Evolutionary conservation across 2,888 invertebrate species (phyloP).

Genomic region (Ypsolopha sequella): DNA sequence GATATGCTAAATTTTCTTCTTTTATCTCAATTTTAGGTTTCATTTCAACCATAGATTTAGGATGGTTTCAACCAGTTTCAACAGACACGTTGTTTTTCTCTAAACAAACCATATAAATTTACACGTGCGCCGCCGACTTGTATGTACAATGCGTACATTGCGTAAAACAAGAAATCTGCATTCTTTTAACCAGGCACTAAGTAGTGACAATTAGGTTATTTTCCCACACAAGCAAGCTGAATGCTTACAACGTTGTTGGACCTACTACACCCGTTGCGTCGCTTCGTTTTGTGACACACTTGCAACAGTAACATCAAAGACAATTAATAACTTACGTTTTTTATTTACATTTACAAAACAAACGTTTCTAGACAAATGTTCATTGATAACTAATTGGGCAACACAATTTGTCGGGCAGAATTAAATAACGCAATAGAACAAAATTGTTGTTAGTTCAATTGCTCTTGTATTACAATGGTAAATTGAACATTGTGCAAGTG

Average conservation of each 20-base stretch:
- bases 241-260: slow-evolving; percentile 35
- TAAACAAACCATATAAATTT: no score
- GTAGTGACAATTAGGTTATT: slow-evolving; percentile 39
- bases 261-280: slow-evolving; percentile 20
- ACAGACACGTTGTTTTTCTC: no score
- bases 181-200: slow-evolving; percentile 8
- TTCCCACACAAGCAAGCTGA: slow-evolving; percentile 43
- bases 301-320: neutral
- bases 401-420: slow-evolving; percentile 5
- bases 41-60: no score
- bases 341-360: neutral
- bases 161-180: neutral
- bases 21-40: no score
- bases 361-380: neutral
- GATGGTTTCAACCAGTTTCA: no score
- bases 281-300: slow-evolving; percentile 1
- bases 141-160: slow-evolving; percentile 2
- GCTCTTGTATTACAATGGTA: slow-evolving; percentile 20
- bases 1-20: no score
- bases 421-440: slow-evolving; percentile 22
- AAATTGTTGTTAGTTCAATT: slow-evolving; percentile 17
- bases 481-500: slow-evolving; percentile 21
- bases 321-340: neutral
- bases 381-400: slow-evolving; percentile 1
- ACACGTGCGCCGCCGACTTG: neutral